Base-by-base conservation (phyloP, 2,888 invertebrate genomes). In the Troides aeacus region DNA sequence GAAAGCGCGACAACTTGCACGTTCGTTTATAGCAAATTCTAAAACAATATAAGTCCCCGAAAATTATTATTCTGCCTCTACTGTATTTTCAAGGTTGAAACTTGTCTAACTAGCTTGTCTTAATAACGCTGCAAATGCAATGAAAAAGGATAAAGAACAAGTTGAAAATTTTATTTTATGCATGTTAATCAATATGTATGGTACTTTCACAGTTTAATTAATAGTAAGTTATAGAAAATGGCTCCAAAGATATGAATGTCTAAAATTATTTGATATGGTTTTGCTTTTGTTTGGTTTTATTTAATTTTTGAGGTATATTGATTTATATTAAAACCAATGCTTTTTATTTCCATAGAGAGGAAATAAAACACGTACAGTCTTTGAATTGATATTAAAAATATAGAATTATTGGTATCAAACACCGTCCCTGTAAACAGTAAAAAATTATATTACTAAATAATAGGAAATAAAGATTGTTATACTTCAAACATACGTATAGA, bases 61-160 rank as follows among this genome's bases (percentile, higher is more conserved):
- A 60, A 64, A 64, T 58, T 64, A n/a, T n/a, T n/a, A 53, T n/a
- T 53, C 17, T 56, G 61, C 57, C 60, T 68, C n/a, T 46, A 39
- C 30, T n/a, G n/a, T 69, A n/a, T 56, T 8, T 15, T 61, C n/a
- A 64, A 60, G 64, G 64, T 61, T 23, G 21, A 61, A 57, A 61
- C 42, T 69, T 24, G 61, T 24, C n/a, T 68, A 60, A 56, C 21
- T 12, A 42, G 30, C 23, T 39, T 60, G 57, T 57, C 60, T 69
- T 61, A 69, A 69, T 69, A 61, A 61, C 56, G 57, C 24, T 59
- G 64, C 61, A 69, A 69, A 64, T 66, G 60, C 66, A 66, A 66
- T 63, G 70, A 59, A 63, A 66, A 66, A n/a, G 59, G 12, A n/a
- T 59, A 64, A 70, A 60, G 66, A 70, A 30, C 39, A 17, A 50